Conservation (phyloP, 2,113 vertebrate species). For the Zosterops borbonicus region DNA sequence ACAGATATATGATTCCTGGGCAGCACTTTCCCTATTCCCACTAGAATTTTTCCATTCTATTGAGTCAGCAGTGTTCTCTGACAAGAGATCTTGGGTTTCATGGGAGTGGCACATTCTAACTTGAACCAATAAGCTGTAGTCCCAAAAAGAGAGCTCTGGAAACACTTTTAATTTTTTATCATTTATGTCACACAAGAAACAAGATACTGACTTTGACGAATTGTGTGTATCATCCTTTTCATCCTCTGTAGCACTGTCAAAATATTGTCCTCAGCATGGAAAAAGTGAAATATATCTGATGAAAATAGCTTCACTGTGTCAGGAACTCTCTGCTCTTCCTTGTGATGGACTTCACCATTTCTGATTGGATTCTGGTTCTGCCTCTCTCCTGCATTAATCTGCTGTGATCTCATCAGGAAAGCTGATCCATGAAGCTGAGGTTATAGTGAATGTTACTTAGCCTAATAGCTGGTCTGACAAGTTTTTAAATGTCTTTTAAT, state of each 20-base stretch:
- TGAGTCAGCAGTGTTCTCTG: not conserved
- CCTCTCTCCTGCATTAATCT: not conserved
- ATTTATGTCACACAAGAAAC: not conserved
- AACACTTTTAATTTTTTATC: not conserved
- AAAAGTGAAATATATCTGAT: not conserved
- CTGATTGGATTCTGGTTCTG: not conserved
- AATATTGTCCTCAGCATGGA: not conserved
- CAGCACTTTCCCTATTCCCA: not conserved
- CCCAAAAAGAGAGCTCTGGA: not conserved
- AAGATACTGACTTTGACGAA: not conserved
- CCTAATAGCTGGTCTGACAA: constrained; percentile 2
- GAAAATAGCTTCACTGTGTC: not conserved
- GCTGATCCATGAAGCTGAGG: not conserved
- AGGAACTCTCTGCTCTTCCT: not conserved
- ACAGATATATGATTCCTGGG: not conserved
- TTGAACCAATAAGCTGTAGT: constrained; percentile 13
- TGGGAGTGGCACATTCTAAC: constrained; percentile 16
- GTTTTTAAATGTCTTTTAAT: constrained; percentile 40
- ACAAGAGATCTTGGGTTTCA: constrained; percentile 24
- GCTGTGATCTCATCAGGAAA: constrained; percentile 44
- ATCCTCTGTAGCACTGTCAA: not conserved
- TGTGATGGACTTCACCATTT: not conserved
- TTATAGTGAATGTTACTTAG: not conserved
- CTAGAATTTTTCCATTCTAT: not conserved
- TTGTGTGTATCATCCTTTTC: not conserved